These are phyloP conservation scores for Melanotaenia trifasciata DNA, from an alignment of 2,797 vertebrate genomes.

Conservation along the genomic window DNA sequence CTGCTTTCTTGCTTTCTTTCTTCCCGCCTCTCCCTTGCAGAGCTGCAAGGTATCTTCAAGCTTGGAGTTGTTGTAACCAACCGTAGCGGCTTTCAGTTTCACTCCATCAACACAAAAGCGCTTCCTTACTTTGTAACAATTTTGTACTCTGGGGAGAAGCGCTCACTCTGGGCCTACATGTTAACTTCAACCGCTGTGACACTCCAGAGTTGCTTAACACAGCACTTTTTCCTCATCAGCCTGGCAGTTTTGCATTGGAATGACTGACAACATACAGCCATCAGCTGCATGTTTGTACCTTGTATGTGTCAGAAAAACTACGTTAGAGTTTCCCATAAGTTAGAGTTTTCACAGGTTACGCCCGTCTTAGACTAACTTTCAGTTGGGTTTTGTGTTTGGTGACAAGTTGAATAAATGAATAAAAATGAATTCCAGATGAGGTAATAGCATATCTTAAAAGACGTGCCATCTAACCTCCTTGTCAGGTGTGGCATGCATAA, in stretches of 20 bases:
- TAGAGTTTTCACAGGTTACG: constrained; percentile 40
- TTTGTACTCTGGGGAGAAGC: constrained; percentile 70
- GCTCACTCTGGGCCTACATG: constrained; percentile 60
- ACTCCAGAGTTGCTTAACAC: constrained; percentile 66
- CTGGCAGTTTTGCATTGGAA: constrained; percentile 60
- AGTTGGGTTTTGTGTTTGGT: constrained; percentile 42
- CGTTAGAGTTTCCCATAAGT: constrained; percentile 54
- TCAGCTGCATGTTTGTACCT: constrained; percentile 67
- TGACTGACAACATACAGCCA: constrained; percentile 69
- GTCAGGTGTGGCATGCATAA: constrained; percentile 21
- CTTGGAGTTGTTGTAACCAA: constrained; percentile 62
- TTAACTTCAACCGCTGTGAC: constrained; percentile 72
- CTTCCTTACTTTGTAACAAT: constrained; percentile 77
- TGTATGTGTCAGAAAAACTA: constrained; percentile 58
- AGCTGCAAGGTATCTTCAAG: constrained; percentile 42
- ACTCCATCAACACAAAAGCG: constrained; percentile 73
- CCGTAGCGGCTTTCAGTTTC: constrained; percentile 62
- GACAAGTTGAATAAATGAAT: constrained; percentile 63
- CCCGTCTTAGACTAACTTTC: constrained; percentile 42
- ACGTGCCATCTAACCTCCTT: constrained; percentile 28
- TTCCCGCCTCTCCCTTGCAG: constrained; percentile 30
- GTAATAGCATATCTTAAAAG: constrained; percentile 38
- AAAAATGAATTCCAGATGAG: constrained; percentile 49
- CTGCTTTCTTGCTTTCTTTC: constrained; percentile 32
- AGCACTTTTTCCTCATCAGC: constrained; percentile 68